Evolutionary conservation across 1,140 invertebrate species (phyloP), one percentile per base, ranked within the genome.

Genomic region (Sycophila sp.): DNA sequence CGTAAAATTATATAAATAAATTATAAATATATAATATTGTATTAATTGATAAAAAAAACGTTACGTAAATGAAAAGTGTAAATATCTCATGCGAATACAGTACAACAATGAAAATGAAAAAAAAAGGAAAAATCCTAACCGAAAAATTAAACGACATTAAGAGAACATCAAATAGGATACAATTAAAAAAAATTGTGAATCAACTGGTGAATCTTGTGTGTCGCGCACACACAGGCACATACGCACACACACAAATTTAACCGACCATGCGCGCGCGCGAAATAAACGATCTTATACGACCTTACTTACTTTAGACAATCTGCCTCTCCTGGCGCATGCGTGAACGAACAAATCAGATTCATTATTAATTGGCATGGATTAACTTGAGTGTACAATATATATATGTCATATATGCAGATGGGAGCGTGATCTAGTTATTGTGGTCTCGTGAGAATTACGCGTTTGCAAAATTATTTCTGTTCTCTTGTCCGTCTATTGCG

Each of bases 221-320:
- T 4, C 10, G 11, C 22, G 13, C 26, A 45, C 38, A 62, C 38
- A 32, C 17, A 45, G 11, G n/a, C 22, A 26, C 2, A 26, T 26
- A 34, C 2, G 11, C 28, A 24, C 13, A 26, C 32, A 10, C 42
- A 22, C 38, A 60, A 45, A 1, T 7, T 22, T 22, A 49, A 22
- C 19, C 47, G 24, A 5, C 19, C n/a, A 22, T 4, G 6, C 19
- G 5, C 19, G 10, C 19, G 45, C 30, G 2, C 17, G 17, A 42
- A 60, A 26, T 17, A 26, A 30, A 45, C 51, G 11, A 65, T 40
- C 26, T 71, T 55, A n/a, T n/a, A n/a, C 56, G 36, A 66, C n/a
- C 56, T 72, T 76, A 76, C 74, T 75, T 76, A 75, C 73, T 69
- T 67, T 36, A 49, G 66, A 71, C 32, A 55, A 63, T 64, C 34